phyloP scores from a whole-genome alignment of 1,140 invertebrate genomes.

The Zaprionus gabonicus region DNA sequence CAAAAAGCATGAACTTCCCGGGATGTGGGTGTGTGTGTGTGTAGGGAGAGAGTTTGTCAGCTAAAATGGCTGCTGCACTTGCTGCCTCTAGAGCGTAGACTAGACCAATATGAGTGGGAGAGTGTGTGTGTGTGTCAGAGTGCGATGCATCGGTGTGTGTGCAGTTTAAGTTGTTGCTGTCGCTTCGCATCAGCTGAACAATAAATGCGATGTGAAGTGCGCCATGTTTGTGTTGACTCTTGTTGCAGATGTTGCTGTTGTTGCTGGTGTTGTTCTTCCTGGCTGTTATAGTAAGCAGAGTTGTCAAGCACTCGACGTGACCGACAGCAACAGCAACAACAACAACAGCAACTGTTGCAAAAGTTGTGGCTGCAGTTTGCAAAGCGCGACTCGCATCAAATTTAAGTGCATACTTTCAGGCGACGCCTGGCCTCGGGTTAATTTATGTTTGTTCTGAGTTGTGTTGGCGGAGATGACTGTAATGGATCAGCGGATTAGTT shows the following conservation, averaged over 20 bases:
- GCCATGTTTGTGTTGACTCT: constrained; percentile 16
- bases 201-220: constrained; percentile 13
- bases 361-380: constrained; percentile 21
- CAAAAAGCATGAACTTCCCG: background rate
- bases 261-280: constrained; percentile 4
- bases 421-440: background rate
- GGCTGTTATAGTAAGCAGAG: constrained; percentile 2
- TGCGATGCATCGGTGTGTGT: constrained; percentile 1
- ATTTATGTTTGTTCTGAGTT: constrained; percentile 21
- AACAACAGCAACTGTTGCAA: constrained; percentile 4
- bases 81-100: background rate
- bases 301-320: constrained; percentile 28
- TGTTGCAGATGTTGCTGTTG: constrained; percentile 5
- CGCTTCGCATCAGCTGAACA: constrained; percentile 8
- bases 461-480: background rate
- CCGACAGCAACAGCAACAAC: constrained; percentile 14
- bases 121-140: background rate
- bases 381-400: constrained; percentile 9
- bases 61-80: constrained; percentile 23
- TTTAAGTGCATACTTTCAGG: constrained; percentile 39
- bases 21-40: background rate
- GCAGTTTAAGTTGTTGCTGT: constrained; percentile 15
- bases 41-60: background rate
- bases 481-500: background rate
- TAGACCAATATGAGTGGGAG: constrained; percentile 21